These are phyloP conservation scores for Notoglanidium macrostoma DNA, from an alignment of 2,797 vertebrate genomes.

Conservation along the genomic window DNA sequence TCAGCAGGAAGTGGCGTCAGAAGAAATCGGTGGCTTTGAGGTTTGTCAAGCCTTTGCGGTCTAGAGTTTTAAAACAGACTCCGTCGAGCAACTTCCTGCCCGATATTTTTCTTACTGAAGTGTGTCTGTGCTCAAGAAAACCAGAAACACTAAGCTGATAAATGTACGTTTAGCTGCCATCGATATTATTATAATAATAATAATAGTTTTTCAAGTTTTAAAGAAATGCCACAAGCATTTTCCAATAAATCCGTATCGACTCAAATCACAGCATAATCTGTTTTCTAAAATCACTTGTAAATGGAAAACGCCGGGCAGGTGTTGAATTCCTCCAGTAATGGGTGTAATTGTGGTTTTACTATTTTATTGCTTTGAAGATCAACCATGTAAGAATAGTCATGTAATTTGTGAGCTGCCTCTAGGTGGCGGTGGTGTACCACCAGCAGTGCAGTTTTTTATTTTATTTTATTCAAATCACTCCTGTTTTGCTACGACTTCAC, in stretches of 20 bases:
- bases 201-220: too few relatives aligned
- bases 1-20: constrained; percentile 79
- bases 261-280: too few relatives aligned
- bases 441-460: not conserved
- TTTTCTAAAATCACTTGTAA: too few relatives aligned
- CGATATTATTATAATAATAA: too few relatives aligned
- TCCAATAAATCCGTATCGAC: too few relatives aligned
- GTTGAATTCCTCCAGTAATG: too few relatives aligned
- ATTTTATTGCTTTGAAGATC: too few relatives aligned
- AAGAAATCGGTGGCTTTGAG: constrained; percentile 74
- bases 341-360: too few relatives aligned
- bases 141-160: not conserved
- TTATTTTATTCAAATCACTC: not conserved
- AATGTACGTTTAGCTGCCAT: not conserved
- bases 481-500: too few relatives aligned
- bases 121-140: not conserved
- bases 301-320: too few relatives aligned
- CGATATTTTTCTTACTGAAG: not conserved
- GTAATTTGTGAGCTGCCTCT: not conserved
- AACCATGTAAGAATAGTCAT: too few relatives aligned
- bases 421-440: not conserved
- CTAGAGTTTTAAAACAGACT: not conserved
- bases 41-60: constrained; percentile 62
- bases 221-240: too few relatives aligned
- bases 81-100: not conserved